A percentile compares a stretch with the other conserved stretches of the same genome.
These are phyloP conservation scores for Arctia plantaginis DNA, from an alignment of 2,888 invertebrate genomes.

Conservation along the genomic window DNA sequence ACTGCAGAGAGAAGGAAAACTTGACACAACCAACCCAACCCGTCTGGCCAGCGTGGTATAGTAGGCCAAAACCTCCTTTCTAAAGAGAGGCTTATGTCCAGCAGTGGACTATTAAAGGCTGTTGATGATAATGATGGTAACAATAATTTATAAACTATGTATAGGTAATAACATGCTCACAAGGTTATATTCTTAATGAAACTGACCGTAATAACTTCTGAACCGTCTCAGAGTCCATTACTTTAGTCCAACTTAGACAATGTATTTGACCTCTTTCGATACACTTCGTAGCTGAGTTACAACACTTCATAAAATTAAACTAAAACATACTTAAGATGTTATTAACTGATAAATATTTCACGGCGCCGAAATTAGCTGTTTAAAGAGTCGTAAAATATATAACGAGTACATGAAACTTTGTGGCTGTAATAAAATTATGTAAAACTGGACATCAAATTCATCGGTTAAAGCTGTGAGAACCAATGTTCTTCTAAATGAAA, in stretches of 20 bases:
- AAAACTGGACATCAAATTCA: slow-evolving; percentile 43
- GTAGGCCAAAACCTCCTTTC: no score
- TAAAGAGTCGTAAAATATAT: slow-evolving; percentile 40
- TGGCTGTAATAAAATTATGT: slow-evolving; percentile 39
- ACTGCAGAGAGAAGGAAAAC: no score
- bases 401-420: slow-evolving; percentile 24
- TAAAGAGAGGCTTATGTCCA: no score
- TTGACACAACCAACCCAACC: no score
- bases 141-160: no score
- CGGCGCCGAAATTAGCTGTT: slow-evolving; percentile 32
- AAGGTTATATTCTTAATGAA: no score
- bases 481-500: background rate
- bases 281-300: background rate
- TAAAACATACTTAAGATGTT: slow-evolving; percentile 11
- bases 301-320: slow-evolving; percentile 8
- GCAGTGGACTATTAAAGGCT: no score
- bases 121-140: no score
- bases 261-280: background rate
- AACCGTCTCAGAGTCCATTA: no score
- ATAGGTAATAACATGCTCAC: no score
- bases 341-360: slow-evolving; percentile 39
- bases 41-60: no score
- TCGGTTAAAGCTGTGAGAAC: slow-evolving; percentile 12
- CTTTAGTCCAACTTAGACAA: background rate
- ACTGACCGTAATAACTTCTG: no score